These are phyloP conservation scores for Cryptops parisi DNA, from an alignment of 2,888 invertebrate genomes.

Conservation along the genomic window DNA sequence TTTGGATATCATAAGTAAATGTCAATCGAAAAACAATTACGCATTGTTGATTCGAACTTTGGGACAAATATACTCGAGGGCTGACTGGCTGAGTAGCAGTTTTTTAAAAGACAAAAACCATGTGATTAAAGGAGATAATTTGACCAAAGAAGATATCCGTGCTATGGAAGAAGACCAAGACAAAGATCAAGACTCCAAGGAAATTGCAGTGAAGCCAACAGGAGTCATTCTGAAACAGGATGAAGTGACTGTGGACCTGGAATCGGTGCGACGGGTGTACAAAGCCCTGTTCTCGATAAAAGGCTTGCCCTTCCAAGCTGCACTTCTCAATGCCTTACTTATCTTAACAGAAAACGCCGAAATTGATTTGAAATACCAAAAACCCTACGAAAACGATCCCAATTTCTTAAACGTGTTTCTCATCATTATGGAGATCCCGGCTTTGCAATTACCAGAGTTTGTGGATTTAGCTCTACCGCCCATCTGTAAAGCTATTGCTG, in stretches of 20 bases:
- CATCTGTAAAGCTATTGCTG: slow-evolving; percentile 50
- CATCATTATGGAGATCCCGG: slow-evolving; percentile 64
- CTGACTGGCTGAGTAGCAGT: slow-evolving; percentile 41
- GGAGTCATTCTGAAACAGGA: slow-evolving; percentile 16
- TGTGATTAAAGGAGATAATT: slow-evolving; percentile 11
- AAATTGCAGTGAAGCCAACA: slow-evolving; percentile 12
- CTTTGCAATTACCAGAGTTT: slow-evolving; percentile 46
- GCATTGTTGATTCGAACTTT: slow-evolving; percentile 57
- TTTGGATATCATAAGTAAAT: slow-evolving; percentile 56
- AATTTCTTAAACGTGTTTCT: slow-evolving; percentile 45
- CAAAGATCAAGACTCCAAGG: slow-evolving; percentile 63
- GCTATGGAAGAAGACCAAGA: slow-evolving; percentile 63
- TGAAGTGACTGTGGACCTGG: slow-evolving; percentile 28
- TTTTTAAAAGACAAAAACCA: slow-evolving; percentile 13
- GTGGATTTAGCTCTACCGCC: slow-evolving; percentile 67
- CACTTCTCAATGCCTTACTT: slow-evolving; percentile 57
- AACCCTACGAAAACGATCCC: slow-evolving; percentile 31
- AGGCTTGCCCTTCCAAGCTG: slow-evolving; percentile 41
- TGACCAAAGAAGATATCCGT: slow-evolving; percentile 55
- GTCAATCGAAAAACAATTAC: slow-evolving; percentile 50
- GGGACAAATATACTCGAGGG: slow-evolving; percentile 56
- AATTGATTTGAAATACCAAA: slow-evolving; percentile 48
- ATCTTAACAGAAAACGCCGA: slow-evolving; percentile 55
- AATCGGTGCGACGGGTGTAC: slow-evolving; percentile 53
- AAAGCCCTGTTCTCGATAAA: slow-evolving; percentile 36